These are phyloP conservation scores for Pipistrellus nathusii DNA, from an alignment of 2,797 vertebrate genomes.

Conservation along the genomic window DNA sequence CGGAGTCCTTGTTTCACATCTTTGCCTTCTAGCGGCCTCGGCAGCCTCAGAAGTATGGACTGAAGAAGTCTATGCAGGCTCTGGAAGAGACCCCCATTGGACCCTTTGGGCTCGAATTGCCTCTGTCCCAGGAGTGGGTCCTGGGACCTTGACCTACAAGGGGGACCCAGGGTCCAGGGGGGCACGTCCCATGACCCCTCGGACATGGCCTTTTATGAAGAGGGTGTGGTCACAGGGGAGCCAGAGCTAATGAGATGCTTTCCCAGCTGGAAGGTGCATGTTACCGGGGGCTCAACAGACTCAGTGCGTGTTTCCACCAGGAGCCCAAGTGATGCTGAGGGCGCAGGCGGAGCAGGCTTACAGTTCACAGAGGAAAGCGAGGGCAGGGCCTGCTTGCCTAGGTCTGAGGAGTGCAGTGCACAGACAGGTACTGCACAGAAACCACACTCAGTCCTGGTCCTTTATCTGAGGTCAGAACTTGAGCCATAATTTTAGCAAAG, in stretches of 20 bases:
- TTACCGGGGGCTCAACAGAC: background rate
- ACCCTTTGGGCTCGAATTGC: background rate
- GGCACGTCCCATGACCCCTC: background rate
- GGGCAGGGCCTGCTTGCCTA: background rate
- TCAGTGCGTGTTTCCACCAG: background rate
- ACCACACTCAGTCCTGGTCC: background rate
- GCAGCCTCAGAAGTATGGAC: background rate
- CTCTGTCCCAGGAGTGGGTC: background rate
- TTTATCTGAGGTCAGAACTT: background rate
- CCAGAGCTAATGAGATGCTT: background rate
- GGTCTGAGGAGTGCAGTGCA: background rate
- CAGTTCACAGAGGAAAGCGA: background rate
- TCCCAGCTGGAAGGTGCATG: background rate
- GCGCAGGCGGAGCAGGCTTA: background rate
- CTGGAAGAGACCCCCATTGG: too few relatives aligned
- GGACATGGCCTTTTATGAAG: background rate
- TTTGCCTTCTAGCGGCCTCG: background rate
- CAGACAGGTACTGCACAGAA: background rate
- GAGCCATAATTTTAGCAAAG: background rate
- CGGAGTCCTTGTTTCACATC: background rate
- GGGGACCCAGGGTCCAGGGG: background rate
- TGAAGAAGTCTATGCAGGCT: background rate
- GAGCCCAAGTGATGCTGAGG: too few relatives aligned
- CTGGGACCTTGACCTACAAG: background rate
- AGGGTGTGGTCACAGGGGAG: background rate